Conservation (phyloP, 2,113 vertebrate species). For the Microcebus murinus region DNA sequence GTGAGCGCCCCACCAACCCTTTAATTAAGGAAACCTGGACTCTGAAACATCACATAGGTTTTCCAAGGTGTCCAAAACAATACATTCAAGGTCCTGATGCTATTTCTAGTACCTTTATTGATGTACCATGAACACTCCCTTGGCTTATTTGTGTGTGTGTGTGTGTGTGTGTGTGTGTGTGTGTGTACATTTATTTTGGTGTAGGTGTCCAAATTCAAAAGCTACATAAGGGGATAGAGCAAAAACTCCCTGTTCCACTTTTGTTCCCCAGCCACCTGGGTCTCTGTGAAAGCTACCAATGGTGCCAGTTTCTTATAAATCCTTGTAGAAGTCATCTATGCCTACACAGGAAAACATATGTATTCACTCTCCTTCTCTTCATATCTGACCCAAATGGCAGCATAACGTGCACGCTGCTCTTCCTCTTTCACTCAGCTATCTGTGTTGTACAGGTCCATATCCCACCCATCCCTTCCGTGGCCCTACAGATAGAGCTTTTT, state of each 20-base stretch:
- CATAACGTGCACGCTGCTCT: no score
- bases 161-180: not conserved
- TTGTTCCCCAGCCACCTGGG: not conserved
- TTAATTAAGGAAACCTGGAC: not conserved
- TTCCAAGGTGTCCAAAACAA: not conserved
- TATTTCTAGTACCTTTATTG: not conserved
- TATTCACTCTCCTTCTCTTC: not conserved
- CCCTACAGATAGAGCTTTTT: not conserved
- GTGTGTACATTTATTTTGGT: not conserved
- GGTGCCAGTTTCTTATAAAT: not conserved
- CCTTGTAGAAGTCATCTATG: not conserved
- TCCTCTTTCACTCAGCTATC: not conserved
- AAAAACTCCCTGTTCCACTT: not conserved
- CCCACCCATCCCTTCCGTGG: not conserved
- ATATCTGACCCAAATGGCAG: not conserved
- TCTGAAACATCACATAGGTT: not conserved
- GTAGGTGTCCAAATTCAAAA: not conserved
- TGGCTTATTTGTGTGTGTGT: not conserved
- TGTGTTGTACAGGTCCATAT: not conserved
- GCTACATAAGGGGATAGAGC: not conserved
- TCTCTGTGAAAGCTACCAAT: not conserved
- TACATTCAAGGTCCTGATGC: not conserved
- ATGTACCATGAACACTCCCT: not conserved
- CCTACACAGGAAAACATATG: not conserved
- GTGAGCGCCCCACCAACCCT: fast-evolving